Percentiles rank a stretch among this genome's conserved stretches.
phyloP scores from a whole-genome alignment of 2,888 invertebrate genomes.

The Dexiosoma caninum region DNA sequence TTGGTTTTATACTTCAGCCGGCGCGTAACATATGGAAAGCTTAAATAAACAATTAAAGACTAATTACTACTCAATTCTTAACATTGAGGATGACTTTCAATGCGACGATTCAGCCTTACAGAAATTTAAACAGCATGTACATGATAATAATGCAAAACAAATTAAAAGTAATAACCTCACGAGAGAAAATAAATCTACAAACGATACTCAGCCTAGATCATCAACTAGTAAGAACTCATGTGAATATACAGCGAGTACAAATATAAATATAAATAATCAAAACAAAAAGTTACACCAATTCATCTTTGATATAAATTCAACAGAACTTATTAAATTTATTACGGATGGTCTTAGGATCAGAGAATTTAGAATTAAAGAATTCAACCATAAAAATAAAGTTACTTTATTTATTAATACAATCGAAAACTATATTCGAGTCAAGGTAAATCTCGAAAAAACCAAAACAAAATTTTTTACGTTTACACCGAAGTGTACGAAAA shows the following conservation, averaged over 20 bases:
- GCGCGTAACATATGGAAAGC: not conserved
- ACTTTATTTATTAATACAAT: no score
- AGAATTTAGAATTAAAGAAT: no score
- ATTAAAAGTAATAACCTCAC: not conserved
- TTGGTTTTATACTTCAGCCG: no score
- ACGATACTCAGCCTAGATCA: not conserved
- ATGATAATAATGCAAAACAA: not conserved
- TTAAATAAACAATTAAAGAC: conserved; percentile 7
- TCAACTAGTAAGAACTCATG: not conserved
- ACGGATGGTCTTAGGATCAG: no score
- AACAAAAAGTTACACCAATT: not conserved
- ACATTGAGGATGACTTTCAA: not conserved
- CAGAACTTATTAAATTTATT: not conserved
- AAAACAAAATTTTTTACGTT: no score
- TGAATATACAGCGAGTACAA: not conserved
- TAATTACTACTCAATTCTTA: conserved; percentile 9
- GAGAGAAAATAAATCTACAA: not conserved
- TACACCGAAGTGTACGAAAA: no score
- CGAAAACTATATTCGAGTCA: no score
- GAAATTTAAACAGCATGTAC: conserved; percentile 7
- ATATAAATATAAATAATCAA: not conserved
- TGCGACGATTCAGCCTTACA: not conserved
- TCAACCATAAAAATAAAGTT: no score
- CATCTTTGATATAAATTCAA: not conserved
- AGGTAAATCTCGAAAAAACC: no score